Evolutionary conservation across 2,888 invertebrate genomes (phyloP), one percentile per base, ranked within the genome.

Genomic region (Nephrotoma appendiculata): DNA sequence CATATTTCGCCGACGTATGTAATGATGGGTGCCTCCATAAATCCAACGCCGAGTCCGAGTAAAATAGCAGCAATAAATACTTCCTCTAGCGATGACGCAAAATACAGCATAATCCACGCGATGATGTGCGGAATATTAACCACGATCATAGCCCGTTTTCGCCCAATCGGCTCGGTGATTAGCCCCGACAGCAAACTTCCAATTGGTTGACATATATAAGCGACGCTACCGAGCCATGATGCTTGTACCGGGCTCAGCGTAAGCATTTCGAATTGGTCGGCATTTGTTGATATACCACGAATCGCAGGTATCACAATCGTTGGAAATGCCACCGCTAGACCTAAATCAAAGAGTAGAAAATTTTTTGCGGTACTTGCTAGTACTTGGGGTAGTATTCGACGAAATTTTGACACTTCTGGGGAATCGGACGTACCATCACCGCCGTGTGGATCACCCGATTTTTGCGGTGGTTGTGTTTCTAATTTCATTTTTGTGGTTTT

Each of bases 1-100:
- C 93, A 92, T 52, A 94, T 91, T 91, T 94, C 94, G 1, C 94
- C 94, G n/a, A 94, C 92, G 87, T 94, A 94, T 0, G 94, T 93
- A n/a, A 94, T 90, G 1, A 93, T 93, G 0, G 94, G 94, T 0
- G 93, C 93, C 89, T 94, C 94, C 93, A 94, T 93, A 15, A 94
- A 91, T 0, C 94, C 94, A 3, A 93, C 93, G 0, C 94, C 93
- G 5, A 94, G 91, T 0, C 94, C 94, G 87, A 94, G 90, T 31
- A 94, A 88, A 0, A 93, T 92, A 83, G 93, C 93, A 0, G 92
- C 93, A 0, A 92, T 89, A 89, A 93, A 93, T 86, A 94, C 89
- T 0, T 92, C 91, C 1, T 92, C 91, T 0, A 93, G 91, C 43
- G 93, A 89, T 91, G 91, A 92, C 0, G 93, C 92, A 86, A 91